Evolutionary conservation across 2,113 vertebrate species (phyloP).

Genomic region (Coturnix japonica): DNA sequence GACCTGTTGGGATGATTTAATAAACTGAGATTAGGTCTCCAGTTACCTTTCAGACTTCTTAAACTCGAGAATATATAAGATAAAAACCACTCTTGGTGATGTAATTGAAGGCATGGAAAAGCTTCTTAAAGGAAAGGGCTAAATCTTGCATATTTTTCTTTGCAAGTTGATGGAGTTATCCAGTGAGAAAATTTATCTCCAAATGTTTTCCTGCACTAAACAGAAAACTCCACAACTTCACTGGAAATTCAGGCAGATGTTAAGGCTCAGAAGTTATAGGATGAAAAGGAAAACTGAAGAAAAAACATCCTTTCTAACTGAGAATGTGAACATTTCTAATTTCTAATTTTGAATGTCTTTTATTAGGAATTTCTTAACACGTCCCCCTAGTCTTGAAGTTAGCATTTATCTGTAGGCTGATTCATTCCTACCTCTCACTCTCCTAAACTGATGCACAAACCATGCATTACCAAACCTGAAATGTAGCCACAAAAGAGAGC

Average conservation of each 20-base stretch:
- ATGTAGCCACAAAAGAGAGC: background rate
- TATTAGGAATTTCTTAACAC: background rate
- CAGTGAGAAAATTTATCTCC: background rate
- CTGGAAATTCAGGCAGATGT: background rate
- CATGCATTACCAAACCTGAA: background rate
- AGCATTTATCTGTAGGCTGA: background rate
- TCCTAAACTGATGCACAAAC: background rate
- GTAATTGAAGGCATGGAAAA: background rate
- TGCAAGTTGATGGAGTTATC: background rate
- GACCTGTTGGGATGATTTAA: background rate
- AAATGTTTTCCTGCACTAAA: background rate
- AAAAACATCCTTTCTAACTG: background rate
- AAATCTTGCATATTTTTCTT: background rate
- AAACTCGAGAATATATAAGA: background rate
- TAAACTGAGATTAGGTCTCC: background rate
- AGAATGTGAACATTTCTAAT: background rate
- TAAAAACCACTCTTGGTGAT: background rate
- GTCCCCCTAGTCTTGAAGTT: background rate
- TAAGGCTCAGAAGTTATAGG: background rate
- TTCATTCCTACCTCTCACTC: background rate
- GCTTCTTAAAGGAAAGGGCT: background rate
- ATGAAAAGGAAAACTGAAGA: background rate
- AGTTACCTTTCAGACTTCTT: background rate
- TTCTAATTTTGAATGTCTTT: background rate
- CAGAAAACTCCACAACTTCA: background rate